Evolutionary conservation across 2,113 vertebrate species (phyloP).

Genomic region (Crotalus tigris): DNA sequence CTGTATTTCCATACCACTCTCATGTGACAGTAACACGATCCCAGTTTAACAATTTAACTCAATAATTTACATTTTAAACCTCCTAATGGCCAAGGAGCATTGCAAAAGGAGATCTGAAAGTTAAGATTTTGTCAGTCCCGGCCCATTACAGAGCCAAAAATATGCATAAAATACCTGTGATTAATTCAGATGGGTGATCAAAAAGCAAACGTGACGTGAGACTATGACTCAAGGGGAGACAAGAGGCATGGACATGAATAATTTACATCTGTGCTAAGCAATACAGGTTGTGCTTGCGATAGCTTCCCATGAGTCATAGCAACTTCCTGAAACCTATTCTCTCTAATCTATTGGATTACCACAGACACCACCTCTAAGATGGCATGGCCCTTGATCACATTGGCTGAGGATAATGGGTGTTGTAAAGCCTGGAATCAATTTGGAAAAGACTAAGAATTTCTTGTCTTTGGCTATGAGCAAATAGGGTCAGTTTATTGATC

Average conservation of each 20-base stretch:
- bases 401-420: neutral
- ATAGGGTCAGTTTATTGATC: neutral
- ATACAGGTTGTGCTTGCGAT: neutral
- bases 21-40: conserved; percentile 38
- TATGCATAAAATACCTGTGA: conserved; percentile 27
- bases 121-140: conserved; percentile 34
- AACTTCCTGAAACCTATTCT: neutral
- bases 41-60: conserved; percentile 32
- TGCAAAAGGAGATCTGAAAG: conserved; percentile 20
- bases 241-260: conserved; percentile 11
- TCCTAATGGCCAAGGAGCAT: conserved; percentile 35
- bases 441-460: neutral
- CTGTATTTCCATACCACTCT: neutral
- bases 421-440: neutral
- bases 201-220: neutral
- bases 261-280: conserved; percentile 46
- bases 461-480: neutral
- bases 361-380: neutral
- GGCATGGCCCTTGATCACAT: neutral
- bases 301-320: neutral
- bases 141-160: conserved; percentile 19
- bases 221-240: conserved; percentile 17
- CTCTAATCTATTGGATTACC: neutral
- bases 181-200: conserved; percentile 37
- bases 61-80: conserved; percentile 48